Evolutionary conservation across 2,113 vertebrate species (phyloP), one percentile per base, ranked within the genome.

Genomic region (Odontophorus gujanensis): DNA sequence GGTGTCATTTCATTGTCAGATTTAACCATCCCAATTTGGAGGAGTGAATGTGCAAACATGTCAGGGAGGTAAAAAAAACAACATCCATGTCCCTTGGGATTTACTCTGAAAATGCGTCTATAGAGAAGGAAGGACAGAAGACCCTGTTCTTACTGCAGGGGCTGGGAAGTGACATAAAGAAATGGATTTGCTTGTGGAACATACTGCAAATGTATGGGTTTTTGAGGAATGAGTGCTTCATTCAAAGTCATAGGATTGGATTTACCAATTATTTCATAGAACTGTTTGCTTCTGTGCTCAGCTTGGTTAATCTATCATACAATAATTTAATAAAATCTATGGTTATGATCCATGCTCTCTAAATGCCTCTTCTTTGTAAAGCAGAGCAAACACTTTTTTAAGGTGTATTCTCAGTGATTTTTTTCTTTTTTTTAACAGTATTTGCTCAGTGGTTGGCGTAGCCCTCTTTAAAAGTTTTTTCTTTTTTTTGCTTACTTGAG

Each of bases 361-460:
- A 76, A 58, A 73, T 82, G 57, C 77, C 72, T 63, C 9, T 82
- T 83, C 34, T 92, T 18, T 81, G 65, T 78, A 48, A 69, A 75
- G 69, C 38, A 81, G 42, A 48, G 65, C 68, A 91, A 91, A 81
- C 48, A 50, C 45, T 65, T 81, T 86, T 93, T 90, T 94, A 92
- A 90, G 81, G 24, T 79, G 24, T 66, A 68, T 30, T 65, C 25
- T 65, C 63, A 14, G 42, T 87, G 45, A 50, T 43, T 61, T 91
- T 91, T 36, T 61, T 66, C 11, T 58, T 58, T 72, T 72, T 79
- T 92, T 81, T 42, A 69, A n/a, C 45, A 81, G 1, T 93, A 48
- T 96, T 93, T 90, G 34, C 40, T 81, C 55, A 66, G 55, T 66
- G 48, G 40, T 95, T 83, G 59, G 48, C 78, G 88, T 95, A 95